Base-by-base conservation (phyloP, 2,888 invertebrate genomes). In the Hydrotaea diabolus region DNA sequence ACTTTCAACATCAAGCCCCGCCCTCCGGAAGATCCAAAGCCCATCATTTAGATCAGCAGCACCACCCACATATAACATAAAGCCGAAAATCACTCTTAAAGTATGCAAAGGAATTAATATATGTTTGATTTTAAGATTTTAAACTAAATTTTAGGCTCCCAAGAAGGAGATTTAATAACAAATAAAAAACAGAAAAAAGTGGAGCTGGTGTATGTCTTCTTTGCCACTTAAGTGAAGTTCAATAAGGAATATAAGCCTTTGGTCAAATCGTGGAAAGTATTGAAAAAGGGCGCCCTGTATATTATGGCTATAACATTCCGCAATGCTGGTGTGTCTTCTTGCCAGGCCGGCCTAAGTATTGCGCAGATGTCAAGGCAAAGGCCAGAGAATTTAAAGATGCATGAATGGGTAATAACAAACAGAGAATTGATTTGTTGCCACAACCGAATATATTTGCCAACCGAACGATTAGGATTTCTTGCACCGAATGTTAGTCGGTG, bases 141-240 rank as follows among this genome's bases (percentile, higher is more conserved):
- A n/a, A n/a, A n/a, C n/a, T n/a, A n/a, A n/a, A n/a, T n/a, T n/a
- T n/a, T n/a, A n/a, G n/a, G n/a, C n/a, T n/a, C n/a, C n/a, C n/a
- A n/a, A n/a, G n/a, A n/a, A n/a, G n/a, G n/a, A n/a, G n/a, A n/a
- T n/a, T n/a, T n/a, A n/a, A n/a, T n/a, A n/a, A n/a, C n/a, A n/a
- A n/a, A n/a, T n/a, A n/a, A n/a, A n/a, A n/a, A n/a, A n/a, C n/a
- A n/a, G n/a, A n/a, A n/a, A n/a, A n/a, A n/a, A n/a, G n/a, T n/a
- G 98, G 98, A 0, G 96, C 95, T 0, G 98, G 98, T 0, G 96
- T 96, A 0, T n/a, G 96, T 98, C 69, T 98, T 97, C 93, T 95
- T 96, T 88, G 98, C 98, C 9, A 97, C 98, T 0, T 96, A 96
- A 89, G 95, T 98, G 82, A 98, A 98, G 93, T 97, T 98, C 87